phyloP scores from a whole-genome alignment of 2,113 vertebrate genomes.

The Hypocryptadius cinnamomeus region DNA sequence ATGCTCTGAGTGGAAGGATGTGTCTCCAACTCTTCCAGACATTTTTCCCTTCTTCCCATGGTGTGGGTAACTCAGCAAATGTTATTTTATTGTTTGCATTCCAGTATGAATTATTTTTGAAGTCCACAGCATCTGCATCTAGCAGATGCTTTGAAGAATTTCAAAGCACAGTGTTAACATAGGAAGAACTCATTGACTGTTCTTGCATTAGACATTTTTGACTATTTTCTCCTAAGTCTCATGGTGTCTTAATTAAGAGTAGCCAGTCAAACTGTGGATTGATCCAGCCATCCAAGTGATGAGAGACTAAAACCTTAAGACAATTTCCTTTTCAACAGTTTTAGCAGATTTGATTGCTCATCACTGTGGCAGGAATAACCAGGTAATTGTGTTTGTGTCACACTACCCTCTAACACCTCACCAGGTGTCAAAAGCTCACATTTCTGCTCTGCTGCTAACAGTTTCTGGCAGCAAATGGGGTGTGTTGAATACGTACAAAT shows the following conservation, averaged over 20 bases:
- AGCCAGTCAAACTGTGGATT: background rate
- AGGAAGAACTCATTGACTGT: background rate
- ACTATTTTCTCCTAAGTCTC: background rate
- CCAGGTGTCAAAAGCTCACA: background rate
- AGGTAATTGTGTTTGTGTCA: background rate
- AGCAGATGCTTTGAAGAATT: background rate
- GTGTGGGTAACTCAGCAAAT: background rate
- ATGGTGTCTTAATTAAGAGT: background rate
- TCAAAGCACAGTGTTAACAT: background rate
- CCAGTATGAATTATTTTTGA: background rate
- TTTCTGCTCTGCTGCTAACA: background rate
- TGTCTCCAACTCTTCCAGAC: background rate
- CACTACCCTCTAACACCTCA: background rate
- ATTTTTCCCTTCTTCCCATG: background rate
- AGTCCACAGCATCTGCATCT: background rate
- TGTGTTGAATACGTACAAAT: background rate
- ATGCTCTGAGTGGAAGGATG: background rate
- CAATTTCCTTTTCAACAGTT: background rate
- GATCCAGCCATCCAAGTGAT: background rate
- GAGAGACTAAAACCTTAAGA: background rate
- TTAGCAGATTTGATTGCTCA: background rate
- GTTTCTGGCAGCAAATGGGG: background rate
- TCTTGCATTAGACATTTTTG: background rate
- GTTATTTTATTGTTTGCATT: background rate
- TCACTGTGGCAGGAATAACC: background rate